Evolutionary conservation across 2,888 invertebrate genomes (phyloP), one percentile per base, ranked within the genome.

Genomic region (Thymelicus lineola): DNA sequence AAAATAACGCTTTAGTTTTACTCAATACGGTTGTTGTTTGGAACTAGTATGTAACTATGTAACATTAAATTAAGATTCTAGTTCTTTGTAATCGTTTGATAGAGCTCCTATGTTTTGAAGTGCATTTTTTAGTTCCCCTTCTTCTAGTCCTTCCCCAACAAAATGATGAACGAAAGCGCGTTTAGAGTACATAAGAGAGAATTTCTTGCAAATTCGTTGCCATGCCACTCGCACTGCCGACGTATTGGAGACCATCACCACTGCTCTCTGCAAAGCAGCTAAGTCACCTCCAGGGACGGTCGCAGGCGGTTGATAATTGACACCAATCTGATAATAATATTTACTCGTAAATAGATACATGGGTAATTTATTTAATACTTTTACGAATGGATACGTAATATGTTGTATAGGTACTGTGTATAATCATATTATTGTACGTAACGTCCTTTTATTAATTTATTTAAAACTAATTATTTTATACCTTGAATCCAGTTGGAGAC

Each of bases 121-220:
- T 0, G 96, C 96, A 67, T 95, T 96, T 42, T 83, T 79, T 73
- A 97, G 95, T 80, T 95, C 95, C 2, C 93, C 94, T 87, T 96
- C 96, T 84, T 96, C 96, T 86, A 97, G 90, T 1, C 96, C 96
- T 90, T 96, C 97, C 3, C 95, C 95, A 6, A 96, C 94, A 79
- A 96, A 98, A 94, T 98, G 98, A 88, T 98, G 98, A 14, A 98
- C 96, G 85, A 98, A 98, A 6, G 98, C 97, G 70, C 97, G 94
- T 83, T 97, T 97, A 70, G 95, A 94, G 80, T 96, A 97, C 96
- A 98, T 97, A 64, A 97, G 86, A 72, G 96, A 96, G 84, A 96
- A 98, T 86, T 98, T 98, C 78, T 95, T 95, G 79, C 95, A 95
- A 17, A 98, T 89, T 66, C 96, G 95, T 71, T 96, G 95, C 98